Base-by-base conservation (phyloP, 1,140 invertebrate species). In the Sarcophaga peregrina region DNA sequence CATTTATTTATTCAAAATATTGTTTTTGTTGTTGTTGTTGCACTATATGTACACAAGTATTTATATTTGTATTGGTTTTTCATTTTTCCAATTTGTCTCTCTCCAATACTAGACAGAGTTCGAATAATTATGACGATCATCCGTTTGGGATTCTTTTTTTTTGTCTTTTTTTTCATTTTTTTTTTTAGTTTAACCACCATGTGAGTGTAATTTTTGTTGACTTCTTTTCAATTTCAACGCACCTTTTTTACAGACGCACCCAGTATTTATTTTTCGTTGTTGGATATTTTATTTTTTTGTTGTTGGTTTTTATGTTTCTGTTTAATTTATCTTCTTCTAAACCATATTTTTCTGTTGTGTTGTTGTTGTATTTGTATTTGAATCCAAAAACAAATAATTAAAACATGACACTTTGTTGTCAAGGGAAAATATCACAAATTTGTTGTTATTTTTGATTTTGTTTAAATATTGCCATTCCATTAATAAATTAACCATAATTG, bases 231-330 rank as follows among this genome's bases (percentile, higher is more conserved):
- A 17, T 20, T 68, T 45, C 1, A 78, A 78, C 75, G 48, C 75
- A 20, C 75, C 75, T 78, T 25, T 78, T 78, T 78, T 78, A 37
- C 25, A 37, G 75, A 20, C 75, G 75, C 75, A 78, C 75, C 75
- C 75, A 78, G 47, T 78, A 52, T 50, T 78, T 48, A 72, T 25
- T 75, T n/a, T 76, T 8, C 4, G 10, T 47, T n/a, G 45, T 48
- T 68, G 62, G 7, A n/a, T 72, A 20, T 72, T 17, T 13, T 10
- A 1, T 37, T 37, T 72, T 72, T 72, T 72, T 72, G 17, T 20
- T 37, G 25, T 37, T 37, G 25, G 25, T 37, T 37, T 37, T 37
- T 37, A 37, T 37, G 25, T 37, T 37, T 37, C 25, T 37, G 25
- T 37, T 37, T 37, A 37, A 37, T 37, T 37, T 37, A 37, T 37